Evolutionary conservation across 2,888 invertebrate species (phyloP).

Genomic region (Calameuta pallipes): DNA sequence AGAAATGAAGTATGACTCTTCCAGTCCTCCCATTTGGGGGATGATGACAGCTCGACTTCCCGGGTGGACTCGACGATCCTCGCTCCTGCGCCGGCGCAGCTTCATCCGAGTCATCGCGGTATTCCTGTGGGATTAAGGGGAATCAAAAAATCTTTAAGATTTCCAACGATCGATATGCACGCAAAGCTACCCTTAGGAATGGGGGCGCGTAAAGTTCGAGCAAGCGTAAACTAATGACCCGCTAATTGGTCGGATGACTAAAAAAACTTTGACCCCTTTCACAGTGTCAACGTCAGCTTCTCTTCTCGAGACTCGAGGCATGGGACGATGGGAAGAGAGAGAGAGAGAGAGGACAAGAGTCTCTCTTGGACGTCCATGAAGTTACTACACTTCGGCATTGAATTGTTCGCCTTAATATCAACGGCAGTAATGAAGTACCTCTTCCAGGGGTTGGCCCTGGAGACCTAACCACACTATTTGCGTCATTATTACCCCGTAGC

Average conservation of each 20-base stretch:
- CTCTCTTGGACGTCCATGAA: background rate
- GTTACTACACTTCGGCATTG: background rate
- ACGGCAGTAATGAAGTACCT: slow-evolving; percentile 39
- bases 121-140: background rate
- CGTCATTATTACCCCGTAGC: slow-evolving; percentile 39
- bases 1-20: slow-evolving; percentile 7
- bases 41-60: background rate
- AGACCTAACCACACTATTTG: slow-evolving; percentile 30
- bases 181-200: background rate
- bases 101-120: background rate
- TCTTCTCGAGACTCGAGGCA: background rate
- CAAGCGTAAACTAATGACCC: background rate
- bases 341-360: background rate
- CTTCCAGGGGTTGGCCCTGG: slow-evolving; percentile 41
- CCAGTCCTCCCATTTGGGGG: background rate
- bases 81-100: background rate
- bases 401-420: slow-evolving; percentile 4
- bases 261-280: background rate
- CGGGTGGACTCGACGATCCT: background rate
- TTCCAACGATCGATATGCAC: background rate
- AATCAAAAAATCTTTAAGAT: background rate
- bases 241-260: background rate
- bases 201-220: background rate
- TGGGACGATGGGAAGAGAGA: background rate
- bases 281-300: background rate